Evolutionary conservation across 1,140 invertebrate genomes (phyloP).

Genomic region (Doryteuthis pealeii): DNA sequence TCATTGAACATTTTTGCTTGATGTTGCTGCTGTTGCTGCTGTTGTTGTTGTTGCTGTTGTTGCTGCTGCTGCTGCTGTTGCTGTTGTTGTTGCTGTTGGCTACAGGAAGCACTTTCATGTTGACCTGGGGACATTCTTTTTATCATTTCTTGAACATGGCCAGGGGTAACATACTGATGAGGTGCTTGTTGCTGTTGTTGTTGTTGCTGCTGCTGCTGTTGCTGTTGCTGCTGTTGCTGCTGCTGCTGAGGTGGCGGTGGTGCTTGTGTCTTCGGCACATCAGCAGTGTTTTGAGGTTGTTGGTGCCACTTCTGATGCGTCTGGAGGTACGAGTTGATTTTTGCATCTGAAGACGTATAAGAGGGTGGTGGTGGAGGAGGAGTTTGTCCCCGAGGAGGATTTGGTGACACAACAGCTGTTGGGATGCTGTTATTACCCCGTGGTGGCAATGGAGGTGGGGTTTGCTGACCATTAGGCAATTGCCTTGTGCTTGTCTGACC

Average conservation of each 20-base stretch:
- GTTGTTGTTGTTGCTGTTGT: constrained; percentile 74
- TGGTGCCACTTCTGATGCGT: constrained; percentile 1
- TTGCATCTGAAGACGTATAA: neutral
- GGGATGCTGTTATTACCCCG: constrained; percentile 38
- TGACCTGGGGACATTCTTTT: constrained; percentile 74
- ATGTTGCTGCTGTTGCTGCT: neutral
- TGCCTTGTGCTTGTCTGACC: constrained; percentile 9
- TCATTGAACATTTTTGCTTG: constrained; percentile 8
- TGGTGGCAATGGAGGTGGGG: constrained; percentile 75
- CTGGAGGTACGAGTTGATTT: neutral
- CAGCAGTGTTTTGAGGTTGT: constrained; percentile 19
- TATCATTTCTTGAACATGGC: constrained; percentile 76
- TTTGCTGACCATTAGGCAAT: constrained; percentile 57
- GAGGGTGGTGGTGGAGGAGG: constrained; percentile 32
- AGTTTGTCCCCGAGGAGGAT: constrained; percentile 40
- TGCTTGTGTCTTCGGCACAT: constrained; percentile 68
- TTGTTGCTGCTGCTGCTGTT: constrained; percentile 32
- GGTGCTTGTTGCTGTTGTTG: constrained; percentile 22
- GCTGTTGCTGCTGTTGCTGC: constrained; percentile 26
- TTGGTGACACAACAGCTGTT: constrained; percentile 21
- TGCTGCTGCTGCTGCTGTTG: constrained; percentile 26
- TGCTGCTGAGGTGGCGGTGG: constrained; percentile 67
- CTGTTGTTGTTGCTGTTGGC: constrained; percentile 52
- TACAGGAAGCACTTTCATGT: constrained; percentile 42
- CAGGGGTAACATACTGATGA: constrained; percentile 47